Conservation (phyloP, 2,113 vertebrate genomes). For the Hippolais icterina region DNA sequence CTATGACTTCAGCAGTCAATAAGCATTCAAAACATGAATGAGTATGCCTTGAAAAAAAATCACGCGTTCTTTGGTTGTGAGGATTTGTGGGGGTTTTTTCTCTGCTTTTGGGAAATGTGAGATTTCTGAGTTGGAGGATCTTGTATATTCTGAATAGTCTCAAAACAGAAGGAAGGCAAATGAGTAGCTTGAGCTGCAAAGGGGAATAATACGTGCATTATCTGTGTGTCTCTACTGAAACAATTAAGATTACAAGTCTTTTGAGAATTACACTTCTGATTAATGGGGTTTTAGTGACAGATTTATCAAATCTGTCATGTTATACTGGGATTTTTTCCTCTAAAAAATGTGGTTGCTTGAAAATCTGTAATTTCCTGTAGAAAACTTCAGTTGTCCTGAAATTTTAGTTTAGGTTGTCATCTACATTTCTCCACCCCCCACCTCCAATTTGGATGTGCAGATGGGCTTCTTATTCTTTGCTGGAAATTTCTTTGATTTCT, state of each 20-base stretch:
- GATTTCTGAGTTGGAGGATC: neutral
- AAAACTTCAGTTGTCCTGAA: neutral
- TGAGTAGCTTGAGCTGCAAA: neutral
- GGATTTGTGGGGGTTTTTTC: neutral
- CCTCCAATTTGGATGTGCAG: neutral
- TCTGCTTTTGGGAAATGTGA: neutral
- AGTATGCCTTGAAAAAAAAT: neutral
- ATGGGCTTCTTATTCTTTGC: neutral
- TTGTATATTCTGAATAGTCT: neutral
- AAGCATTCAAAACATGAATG: neutral
- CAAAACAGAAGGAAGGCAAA: neutral
- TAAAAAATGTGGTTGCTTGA: neutral
- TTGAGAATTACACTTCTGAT: neutral
- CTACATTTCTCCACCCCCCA: neutral
- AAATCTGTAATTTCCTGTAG: neutral
- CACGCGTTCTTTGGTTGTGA: fast-evolving
- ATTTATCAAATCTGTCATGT: neutral
- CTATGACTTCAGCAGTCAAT: neutral
- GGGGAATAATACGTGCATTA: neutral
- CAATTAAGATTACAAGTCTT: neutral
- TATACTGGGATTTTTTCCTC: neutral
- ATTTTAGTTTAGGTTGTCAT: neutral
- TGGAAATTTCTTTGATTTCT: neutral
- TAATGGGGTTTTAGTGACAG: neutral
- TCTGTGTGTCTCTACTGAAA: neutral